A percentile compares a stretch with the other conserved stretches of the same genome.
Evolutionary conservation across 1,140 invertebrate genomes (phyloP).

Genomic region (Diuraphis noxia): DNA sequence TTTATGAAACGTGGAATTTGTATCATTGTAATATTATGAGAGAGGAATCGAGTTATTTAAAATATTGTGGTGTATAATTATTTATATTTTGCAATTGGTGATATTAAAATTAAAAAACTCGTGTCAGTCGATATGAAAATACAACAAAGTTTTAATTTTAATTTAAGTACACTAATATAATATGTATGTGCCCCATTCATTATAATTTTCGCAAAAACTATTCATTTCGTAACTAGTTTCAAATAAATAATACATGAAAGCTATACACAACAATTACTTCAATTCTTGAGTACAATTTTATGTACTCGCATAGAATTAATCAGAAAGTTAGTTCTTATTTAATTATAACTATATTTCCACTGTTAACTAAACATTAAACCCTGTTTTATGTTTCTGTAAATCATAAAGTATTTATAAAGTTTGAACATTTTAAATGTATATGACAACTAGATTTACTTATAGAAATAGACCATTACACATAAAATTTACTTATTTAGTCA

Average conservation of each 20-base stretch:
- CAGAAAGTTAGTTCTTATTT: slow-evolving; percentile 24
- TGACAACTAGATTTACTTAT: background rate
- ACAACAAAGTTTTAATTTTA: background rate
- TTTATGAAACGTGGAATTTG: background rate
- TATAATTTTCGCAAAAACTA: background rate
- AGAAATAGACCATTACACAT: background rate
- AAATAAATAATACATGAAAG: background rate
- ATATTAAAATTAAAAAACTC: background rate
- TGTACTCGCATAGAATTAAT: background rate
- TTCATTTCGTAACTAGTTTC: background rate
- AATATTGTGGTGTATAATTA: background rate
- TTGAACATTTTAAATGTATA: slow-evolving; percentile 13
- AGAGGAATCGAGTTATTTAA: background rate
- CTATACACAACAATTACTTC: slow-evolving; percentile 5
- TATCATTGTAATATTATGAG: background rate
- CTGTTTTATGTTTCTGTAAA: slow-evolving; percentile 34
- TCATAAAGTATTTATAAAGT: slow-evolving; percentile 25
- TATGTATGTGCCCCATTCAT: background rate
- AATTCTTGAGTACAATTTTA: slow-evolving; percentile 23
- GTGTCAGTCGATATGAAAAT: background rate
- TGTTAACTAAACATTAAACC: background rate
- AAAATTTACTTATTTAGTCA: background rate
- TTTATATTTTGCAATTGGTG: background rate
- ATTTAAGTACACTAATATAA: background rate
- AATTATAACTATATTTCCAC: slow-evolving; percentile 14